phyloP scores from a whole-genome alignment of 2,888 invertebrate genomes.

The Ophion obscuratus region DNA sequence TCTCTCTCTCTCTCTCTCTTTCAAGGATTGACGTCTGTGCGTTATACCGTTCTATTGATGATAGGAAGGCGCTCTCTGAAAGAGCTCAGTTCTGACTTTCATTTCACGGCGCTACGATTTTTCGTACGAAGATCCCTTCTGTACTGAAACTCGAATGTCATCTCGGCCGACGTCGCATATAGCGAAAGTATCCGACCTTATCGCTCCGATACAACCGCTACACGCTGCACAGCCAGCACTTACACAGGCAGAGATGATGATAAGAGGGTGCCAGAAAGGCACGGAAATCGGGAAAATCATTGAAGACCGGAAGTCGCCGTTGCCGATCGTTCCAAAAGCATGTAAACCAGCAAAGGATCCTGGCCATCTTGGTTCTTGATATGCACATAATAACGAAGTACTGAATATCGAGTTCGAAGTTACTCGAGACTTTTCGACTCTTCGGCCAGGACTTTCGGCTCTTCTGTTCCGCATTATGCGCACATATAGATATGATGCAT shows the following conservation, averaged over 20 bases:
- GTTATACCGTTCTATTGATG: conserved; percentile 42
- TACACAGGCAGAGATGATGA: conserved; percentile 23
- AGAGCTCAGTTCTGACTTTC: conserved; percentile 54
- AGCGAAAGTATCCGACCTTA: conserved; percentile 37
- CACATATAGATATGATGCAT: not conserved
- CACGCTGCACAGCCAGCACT: conserved; percentile 1
- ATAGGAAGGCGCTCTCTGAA: conserved; percentile 13
- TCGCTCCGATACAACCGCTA: conserved; percentile 32
- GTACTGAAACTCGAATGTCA: conserved; percentile 37
- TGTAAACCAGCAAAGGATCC: conserved; percentile 30
- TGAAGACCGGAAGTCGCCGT: conserved; percentile 43
- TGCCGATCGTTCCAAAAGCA: conserved; percentile 19
- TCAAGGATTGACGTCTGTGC: conserved; percentile 17
- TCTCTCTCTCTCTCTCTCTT: conserved; percentile 1
- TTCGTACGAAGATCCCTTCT: conserved; percentile 20
- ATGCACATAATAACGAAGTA: conserved; percentile 56
- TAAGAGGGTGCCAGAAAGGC: conserved; percentile 47
- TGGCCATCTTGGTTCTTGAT: conserved; percentile 43
- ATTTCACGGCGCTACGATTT: conserved; percentile 52
- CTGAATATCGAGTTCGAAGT: conserved; percentile 49
- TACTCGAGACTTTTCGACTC: conserved; percentile 51
- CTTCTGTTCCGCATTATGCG: conserved; percentile 25
- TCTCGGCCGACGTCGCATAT: conserved; percentile 30
- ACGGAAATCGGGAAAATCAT: conserved; percentile 55
- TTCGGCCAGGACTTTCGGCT: conserved; percentile 28